Evolutionary conservation across 2,888 invertebrate genomes (phyloP).

Genomic region (Myathropa florea): DNA sequence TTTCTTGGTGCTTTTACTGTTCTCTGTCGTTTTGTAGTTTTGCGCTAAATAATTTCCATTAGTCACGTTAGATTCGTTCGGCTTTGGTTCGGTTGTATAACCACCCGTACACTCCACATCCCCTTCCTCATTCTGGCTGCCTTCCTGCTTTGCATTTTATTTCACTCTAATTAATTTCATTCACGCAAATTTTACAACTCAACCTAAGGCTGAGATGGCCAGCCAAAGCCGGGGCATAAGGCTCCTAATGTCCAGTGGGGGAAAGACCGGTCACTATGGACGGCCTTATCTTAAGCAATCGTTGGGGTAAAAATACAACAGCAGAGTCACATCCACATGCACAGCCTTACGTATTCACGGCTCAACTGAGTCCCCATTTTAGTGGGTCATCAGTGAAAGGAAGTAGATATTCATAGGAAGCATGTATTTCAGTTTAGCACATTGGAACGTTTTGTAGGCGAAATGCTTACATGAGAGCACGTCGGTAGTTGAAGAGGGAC

Average conservation of each 20-base stretch:
- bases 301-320: background rate
- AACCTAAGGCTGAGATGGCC: conserved; percentile 9
- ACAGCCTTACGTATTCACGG: background rate
- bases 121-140: background rate
- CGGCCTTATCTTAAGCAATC: conserved; percentile 20
- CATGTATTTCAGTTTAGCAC: background rate
- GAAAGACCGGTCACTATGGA: background rate
- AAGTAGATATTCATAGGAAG: background rate
- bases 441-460: background rate
- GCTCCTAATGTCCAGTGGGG: conserved; percentile 5
- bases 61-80: conserved; percentile 51
- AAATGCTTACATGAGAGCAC: background rate
- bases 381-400: background rate
- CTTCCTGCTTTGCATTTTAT: conserved; percentile 34
- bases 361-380: background rate
- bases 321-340: background rate
- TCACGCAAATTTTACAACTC: conserved; percentile 64
- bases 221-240: background rate
- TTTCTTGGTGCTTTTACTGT: background rate
- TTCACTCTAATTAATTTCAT: conserved; percentile 64
- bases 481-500: background rate
- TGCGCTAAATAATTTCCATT: conserved; percentile 45
- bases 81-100: background rate
- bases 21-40: conserved; percentile 8
- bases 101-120: background rate